Evolutionary conservation across 2,113 vertebrate genomes (phyloP).

Genomic region (Scolopax mira): DNA sequence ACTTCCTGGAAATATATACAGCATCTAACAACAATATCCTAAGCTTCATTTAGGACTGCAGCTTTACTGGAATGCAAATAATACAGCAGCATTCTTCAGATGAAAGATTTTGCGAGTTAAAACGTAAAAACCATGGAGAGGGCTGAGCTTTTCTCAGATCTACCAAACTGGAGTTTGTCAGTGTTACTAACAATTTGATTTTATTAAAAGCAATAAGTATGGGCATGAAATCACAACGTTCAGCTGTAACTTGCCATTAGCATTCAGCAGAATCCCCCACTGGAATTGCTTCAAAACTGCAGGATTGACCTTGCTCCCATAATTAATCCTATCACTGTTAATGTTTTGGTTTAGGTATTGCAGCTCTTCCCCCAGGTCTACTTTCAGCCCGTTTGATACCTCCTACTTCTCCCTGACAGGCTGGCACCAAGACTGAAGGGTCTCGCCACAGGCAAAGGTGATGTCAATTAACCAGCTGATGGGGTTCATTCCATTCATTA

Average conservation of each 20-base stretch:
- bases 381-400: neutral
- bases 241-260: neutral
- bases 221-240: neutral
- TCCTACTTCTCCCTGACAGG: neutral
- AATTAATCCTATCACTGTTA: neutral
- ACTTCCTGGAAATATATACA: neutral
- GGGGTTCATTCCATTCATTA: neutral
- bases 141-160: neutral
- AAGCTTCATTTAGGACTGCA: neutral
- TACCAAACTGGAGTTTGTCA: neutral
- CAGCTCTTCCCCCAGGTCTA: neutral
- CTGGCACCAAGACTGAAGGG: neutral
- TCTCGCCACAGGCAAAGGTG: neutral
- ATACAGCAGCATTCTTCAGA: neutral
- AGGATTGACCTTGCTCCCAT: neutral
- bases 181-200: neutral
- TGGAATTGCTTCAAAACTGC: neutral
- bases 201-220: neutral
- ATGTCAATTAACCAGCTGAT: neutral
- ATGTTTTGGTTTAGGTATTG: neutral
- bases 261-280: neutral
- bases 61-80: neutral
- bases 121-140: neutral
- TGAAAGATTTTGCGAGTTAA: neutral
- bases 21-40: neutral